Evolutionary conservation across 2,797 vertebrate genomes (phyloP), one percentile per base, ranked within the genome.

Genomic region (Lycodopsis pacificus): DNA sequence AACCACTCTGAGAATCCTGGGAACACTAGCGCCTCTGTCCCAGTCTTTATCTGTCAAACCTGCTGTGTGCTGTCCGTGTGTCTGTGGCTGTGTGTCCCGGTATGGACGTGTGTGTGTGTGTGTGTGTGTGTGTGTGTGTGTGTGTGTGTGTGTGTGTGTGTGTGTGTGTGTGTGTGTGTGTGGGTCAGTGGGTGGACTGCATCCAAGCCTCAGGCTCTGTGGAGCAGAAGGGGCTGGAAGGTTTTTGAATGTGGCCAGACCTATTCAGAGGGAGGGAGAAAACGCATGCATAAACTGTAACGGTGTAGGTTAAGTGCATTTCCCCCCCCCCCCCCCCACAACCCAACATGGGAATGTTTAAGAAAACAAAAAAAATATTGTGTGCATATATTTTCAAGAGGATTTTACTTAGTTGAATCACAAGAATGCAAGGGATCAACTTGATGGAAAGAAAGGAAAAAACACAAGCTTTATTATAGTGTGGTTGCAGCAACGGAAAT

Each of bases 1-100:
- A 40, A 74, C 27, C 22, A 53, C 80, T 77, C 71, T 67, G 71
- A 79, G 57, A 70, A 83, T 73, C 56, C 71, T 65, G 80, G 86
- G 86, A 90, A 90, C 84, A 91, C 78, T 86, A n/a, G 71, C 19
- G 62, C 79, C 76, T 91, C 86, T 88, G 86, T 90, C 72, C 73
- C 34, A 14, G 69, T 61, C 65, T 89, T 74, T 85, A 90, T 88
- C 84, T 85, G 66, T 49, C 48, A 83, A 90, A 83, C 80, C 86
- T 82, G 79, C 74, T 78, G 81, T 76, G 71, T 76, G 77, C 38
- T 73, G 40, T 67, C 77, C 25, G 65, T 72, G 69, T 81, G 65
- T 82, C 66, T 74, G 17, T n/a, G 70, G 49, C 46, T 46, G 63
- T 71, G 71, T 73, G 66, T 76, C 54, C 25, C 15, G 1, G 42